Conservation (phyloP, 2,888 invertebrate species). For the Spicauda simplicius region DNA sequence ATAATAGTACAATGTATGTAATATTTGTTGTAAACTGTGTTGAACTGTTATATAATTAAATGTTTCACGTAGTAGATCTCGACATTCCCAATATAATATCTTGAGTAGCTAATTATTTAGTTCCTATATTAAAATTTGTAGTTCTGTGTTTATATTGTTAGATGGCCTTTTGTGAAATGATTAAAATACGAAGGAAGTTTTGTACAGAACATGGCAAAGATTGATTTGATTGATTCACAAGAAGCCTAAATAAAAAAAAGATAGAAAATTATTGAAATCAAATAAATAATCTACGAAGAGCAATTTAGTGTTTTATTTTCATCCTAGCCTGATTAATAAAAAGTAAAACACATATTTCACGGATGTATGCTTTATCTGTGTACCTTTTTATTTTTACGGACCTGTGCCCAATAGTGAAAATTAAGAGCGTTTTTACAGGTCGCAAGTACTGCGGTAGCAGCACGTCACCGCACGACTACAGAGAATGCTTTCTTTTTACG, state of each 20-base stretch:
- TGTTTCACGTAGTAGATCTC: slow-evolving; percentile 65
- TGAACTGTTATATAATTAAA: slow-evolving; percentile 56
- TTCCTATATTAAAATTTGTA: slow-evolving; percentile 53
- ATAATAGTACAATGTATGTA: slow-evolving; percentile 60
- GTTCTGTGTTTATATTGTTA: slow-evolving; percentile 45
- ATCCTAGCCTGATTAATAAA: no score
- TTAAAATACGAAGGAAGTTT: neutral
- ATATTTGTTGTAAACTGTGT: slow-evolving; percentile 53
- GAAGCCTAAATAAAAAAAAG: slow-evolving; percentile 10
- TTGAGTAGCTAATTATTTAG: slow-evolving; percentile 58
- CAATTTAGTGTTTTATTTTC: slow-evolving; percentile 26
- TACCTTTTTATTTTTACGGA: no score
- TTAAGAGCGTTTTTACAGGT: no score
- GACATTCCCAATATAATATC: slow-evolving; percentile 71
- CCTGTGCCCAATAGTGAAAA: no score
- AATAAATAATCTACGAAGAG: slow-evolving; percentile 45
- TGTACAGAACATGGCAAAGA: slow-evolving; percentile 4
- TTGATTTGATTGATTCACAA: neutral
- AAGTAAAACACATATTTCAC: no score
- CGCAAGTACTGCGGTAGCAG: no score
- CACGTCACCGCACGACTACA: no score
- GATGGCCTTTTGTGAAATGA: slow-evolving; percentile 48
- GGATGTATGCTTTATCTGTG: no score
- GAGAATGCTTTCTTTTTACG: no score
- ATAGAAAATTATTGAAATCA: slow-evolving; percentile 40